Conservation (phyloP, 2,797 vertebrate genomes). For the Peromyscus attwateri region DNA sequence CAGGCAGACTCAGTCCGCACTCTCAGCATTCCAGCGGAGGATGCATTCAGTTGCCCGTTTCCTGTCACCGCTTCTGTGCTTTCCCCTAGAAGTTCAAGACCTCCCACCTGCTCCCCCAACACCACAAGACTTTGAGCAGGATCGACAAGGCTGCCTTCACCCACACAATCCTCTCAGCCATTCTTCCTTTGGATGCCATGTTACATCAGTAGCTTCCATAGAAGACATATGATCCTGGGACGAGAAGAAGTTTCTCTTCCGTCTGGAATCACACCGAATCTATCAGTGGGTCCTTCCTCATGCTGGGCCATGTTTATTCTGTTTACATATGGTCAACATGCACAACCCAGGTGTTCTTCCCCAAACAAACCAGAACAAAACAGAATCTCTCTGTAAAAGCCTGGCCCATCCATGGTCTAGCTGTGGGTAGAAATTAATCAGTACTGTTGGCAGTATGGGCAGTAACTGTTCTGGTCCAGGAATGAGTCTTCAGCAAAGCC, state of each 20-base stretch:
- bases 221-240: not conserved
- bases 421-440: constrained; percentile 39
- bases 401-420: not conserved
- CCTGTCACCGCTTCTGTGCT: not conserved
- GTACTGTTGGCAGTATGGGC: constrained; percentile 29
- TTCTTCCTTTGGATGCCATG: not conserved
- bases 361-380: not conserved
- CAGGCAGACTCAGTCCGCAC: too few species aligned
- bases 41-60: not conserved
- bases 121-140: fast-evolving
- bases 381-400: not conserved
- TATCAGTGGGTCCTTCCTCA: not conserved
- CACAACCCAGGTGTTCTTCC: constrained; percentile 10
- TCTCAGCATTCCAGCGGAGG: not conserved
- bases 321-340: not conserved
- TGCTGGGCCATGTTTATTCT: constrained; percentile 4
- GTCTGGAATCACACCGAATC: not conserved
- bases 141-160: not conserved
- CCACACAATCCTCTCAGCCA: not conserved
- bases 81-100: not conserved
- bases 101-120: not conserved
- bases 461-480: not conserved
- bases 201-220: not conserved
- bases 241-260: not conserved
- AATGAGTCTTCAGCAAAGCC: constrained; percentile 12